These are phyloP conservation scores for Heteromormyrus szaboi DNA, from an alignment of 2,797 vertebrate genomes.

Conservation along the genomic window DNA sequence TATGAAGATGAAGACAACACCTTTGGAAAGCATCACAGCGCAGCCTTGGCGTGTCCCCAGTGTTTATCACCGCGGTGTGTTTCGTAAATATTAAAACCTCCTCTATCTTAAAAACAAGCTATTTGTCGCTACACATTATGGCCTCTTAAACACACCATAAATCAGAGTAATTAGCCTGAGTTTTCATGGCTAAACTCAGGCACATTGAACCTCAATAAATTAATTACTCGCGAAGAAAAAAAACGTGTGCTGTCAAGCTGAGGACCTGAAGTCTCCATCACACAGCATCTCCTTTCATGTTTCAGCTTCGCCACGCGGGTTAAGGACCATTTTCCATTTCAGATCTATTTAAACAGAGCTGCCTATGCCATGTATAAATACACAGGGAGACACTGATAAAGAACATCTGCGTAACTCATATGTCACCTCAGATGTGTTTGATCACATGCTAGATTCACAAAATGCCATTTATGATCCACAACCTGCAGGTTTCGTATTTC, in stretches of 20 bases:
- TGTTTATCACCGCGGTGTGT: background rate
- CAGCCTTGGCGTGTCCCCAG: too few relatives aligned
- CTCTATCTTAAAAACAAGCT: constrained; percentile 19
- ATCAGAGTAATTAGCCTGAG: constrained; percentile 20
- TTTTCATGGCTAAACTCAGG: constrained; percentile 29
- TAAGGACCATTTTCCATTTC: constrained; percentile 28
- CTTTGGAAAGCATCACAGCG: background rate
- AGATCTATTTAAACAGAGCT: constrained; percentile 26
- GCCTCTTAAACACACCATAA: constrained; percentile 23
- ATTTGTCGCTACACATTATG: constrained; percentile 20
- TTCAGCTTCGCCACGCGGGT: constrained; percentile 23
- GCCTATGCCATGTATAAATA: constrained; percentile 33
- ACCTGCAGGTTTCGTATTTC: constrained; percentile 40
- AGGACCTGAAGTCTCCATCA: constrained; percentile 26
- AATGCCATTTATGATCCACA: constrained; percentile 46
- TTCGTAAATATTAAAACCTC: constrained; percentile 31
- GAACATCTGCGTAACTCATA: constrained; percentile 52
- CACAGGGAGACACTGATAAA: constrained; percentile 44
- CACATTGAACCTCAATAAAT: constrained; percentile 26
- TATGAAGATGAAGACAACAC: background rate
- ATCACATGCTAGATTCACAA: constrained; percentile 43
- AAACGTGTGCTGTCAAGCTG: constrained; percentile 1
- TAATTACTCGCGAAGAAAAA: constrained; percentile 24
- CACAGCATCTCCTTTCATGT: constrained; percentile 23
- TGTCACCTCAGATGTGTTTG: constrained; percentile 42